These are phyloP conservation scores for Galeopsomyia nigrocyanea DNA, from an alignment of 2,888 invertebrate species.

Conservation along the genomic window DNA sequence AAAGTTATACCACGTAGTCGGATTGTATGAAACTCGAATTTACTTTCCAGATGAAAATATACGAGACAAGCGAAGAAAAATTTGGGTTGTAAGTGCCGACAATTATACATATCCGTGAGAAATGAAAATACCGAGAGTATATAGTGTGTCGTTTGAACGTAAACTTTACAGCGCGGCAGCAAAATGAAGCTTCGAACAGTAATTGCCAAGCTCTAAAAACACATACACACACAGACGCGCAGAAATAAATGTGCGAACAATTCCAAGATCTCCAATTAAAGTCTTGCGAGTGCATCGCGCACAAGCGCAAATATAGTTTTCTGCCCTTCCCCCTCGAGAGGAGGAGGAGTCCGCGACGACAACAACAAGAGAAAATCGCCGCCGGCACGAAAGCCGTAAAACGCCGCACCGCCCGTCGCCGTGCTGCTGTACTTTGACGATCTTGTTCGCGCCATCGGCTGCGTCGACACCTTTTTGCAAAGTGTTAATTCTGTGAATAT, in stretches of 20 bases:
- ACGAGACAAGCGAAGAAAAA: too few species aligned
- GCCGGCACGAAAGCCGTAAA: constrained; percentile 43
- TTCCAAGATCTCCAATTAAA: background rate
- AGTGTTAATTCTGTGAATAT: constrained; percentile 16
- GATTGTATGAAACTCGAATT: too few species aligned
- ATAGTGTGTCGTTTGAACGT: background rate
- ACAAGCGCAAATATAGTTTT: constrained; percentile 32
- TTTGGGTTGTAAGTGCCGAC: too few species aligned
- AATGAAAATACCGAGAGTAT: constrained; percentile 7
- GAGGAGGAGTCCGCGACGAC: too few species aligned
- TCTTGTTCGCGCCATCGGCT: constrained; percentile 61
- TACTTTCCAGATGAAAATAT: too few species aligned
- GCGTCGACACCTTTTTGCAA: constrained; percentile 51
- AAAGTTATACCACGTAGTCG: too few species aligned
- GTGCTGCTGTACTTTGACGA: constrained; percentile 57
- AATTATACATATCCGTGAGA: background rate
- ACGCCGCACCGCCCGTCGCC: constrained; percentile 34
- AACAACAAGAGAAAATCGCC: constrained; percentile 26
- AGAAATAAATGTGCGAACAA: constrained; percentile 5
- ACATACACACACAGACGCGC: background rate
- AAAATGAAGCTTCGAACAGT: background rate
- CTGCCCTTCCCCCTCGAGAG: too few species aligned
- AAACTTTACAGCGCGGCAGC: background rate
- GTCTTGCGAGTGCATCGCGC: background rate
- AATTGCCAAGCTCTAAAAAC: too few species aligned